phyloP scores from a whole-genome alignment of 2,888 invertebrate species.

The Hirtodrosophila duncani region DNA sequence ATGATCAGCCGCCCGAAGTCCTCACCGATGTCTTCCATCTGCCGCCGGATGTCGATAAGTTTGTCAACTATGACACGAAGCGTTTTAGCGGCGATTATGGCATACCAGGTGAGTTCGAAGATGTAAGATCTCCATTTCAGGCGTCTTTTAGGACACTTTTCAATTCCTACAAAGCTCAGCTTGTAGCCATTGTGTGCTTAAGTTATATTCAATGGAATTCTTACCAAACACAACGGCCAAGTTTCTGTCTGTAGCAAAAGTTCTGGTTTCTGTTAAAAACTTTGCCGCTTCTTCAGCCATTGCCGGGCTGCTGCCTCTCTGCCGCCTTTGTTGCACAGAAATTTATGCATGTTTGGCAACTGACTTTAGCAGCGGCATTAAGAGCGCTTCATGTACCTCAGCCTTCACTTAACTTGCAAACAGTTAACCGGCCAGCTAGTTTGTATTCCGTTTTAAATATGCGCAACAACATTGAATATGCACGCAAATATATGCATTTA shows the following conservation, averaged over 20 bases:
- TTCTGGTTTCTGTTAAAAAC: conserved; percentile 46
- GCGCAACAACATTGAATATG: conserved; percentile 51
- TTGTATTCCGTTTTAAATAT: conserved; percentile 51
- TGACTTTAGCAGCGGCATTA: conserved; percentile 44
- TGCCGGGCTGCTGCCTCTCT: conserved; percentile 14
- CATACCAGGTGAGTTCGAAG: conserved; percentile 81
- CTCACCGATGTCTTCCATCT: conserved; percentile 89
- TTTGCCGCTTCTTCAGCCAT: conserved; percentile 33
- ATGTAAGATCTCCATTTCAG: background rate
- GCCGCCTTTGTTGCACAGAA: conserved; percentile 24
- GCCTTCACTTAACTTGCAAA: conserved; percentile 27
- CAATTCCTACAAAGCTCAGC: background rate
- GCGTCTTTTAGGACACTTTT: background rate
- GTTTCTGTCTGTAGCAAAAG: conserved; percentile 13
- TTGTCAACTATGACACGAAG: conserved; percentile 81
- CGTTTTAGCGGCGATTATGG: conserved; percentile 86
- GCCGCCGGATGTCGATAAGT: conserved; percentile 83
- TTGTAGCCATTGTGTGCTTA: conserved; percentile 20
- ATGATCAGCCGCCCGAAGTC: conserved; percentile 82
- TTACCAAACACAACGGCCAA: conserved; percentile 1
- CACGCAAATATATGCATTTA: conserved; percentile 43
- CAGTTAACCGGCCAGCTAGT: conserved; percentile 18
- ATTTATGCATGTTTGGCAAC: conserved; percentile 62
- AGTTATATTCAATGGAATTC: conserved; percentile 1
- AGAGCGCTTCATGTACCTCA: conserved; percentile 12